These are phyloP conservation scores for Apostichopus parvimensis DNA, from an alignment of 35 echinoderm and acorn worm species.

Conservation along the genomic window DNA sequence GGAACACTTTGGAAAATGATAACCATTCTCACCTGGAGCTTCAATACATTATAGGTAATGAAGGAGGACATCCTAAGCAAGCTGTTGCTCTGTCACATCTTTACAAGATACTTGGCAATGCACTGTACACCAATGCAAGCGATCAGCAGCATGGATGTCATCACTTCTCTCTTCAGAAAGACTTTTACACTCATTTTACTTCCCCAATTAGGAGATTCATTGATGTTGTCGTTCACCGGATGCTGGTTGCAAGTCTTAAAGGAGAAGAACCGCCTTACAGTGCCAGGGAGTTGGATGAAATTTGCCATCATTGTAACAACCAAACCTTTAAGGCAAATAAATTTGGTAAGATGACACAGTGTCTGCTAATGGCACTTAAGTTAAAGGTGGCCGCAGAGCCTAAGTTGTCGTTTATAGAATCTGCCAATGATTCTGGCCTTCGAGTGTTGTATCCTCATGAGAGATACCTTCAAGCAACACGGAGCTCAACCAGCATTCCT, in stretches of 20 bases:
- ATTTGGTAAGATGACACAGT: slow-evolving; percentile 53
- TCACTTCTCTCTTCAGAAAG: no score
- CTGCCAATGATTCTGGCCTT: not conserved
- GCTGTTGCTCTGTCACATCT: slow-evolving; percentile 11
- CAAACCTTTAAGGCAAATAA: not conserved
- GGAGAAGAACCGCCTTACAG: not conserved
- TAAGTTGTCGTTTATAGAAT: slow-evolving; percentile 42
- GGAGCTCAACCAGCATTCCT: not conserved
- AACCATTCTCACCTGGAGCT: slow-evolving; percentile 57
- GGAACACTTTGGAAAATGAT: slow-evolving; percentile 60
- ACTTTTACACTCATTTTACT: no score
- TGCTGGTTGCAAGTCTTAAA: slow-evolving; percentile 55
- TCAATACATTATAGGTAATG: slow-evolving; percentile 59
- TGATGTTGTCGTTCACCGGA: slow-evolving; percentile 82
- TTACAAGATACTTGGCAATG: not conserved
- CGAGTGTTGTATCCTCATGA: no score
- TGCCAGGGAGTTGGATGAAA: slow-evolving; percentile 58
- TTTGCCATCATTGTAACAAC: slow-evolving; percentile 55
- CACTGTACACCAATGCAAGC: slow-evolving; percentile 60
- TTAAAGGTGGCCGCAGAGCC: not conserved
- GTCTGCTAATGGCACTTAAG: slow-evolving; percentile 49
- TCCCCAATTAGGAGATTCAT: no score
- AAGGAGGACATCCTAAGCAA: slow-evolving; percentile 73
- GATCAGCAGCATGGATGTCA: slow-evolving; percentile 50
- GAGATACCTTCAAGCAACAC: slow-evolving; percentile 25